Evolutionary conservation across 64 coral and sea anemone genomes (phyloP).

Genomic region (Stylophora pistillata): DNA sequence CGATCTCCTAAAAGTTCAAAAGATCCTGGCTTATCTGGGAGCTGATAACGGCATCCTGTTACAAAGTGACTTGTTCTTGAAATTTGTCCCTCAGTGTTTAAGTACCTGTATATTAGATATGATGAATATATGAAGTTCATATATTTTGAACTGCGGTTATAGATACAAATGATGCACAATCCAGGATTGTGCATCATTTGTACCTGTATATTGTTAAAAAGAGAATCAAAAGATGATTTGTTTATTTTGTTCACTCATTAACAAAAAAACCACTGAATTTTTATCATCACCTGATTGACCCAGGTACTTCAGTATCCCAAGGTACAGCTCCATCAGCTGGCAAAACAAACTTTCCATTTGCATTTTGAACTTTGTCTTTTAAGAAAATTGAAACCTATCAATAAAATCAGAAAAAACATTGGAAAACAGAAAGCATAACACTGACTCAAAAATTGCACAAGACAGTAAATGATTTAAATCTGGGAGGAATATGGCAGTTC

Average conservation of each 20-base stretch:
- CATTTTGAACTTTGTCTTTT: conserved; percentile 97
- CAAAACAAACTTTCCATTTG: conserved; percentile 95
- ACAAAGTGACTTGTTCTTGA: conserved; percentile 77
- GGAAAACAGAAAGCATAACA: not conserved
- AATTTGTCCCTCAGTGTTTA: conserved; percentile 70
- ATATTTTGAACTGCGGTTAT: too few relatives aligned
- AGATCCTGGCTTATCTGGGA: conserved; percentile 92
- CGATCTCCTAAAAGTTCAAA: conserved; percentile 97
- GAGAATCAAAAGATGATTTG: too few relatives aligned
- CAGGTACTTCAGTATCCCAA: conserved; percentile 89
- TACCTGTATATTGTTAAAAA: too few relatives aligned
- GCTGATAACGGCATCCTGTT: conserved; percentile 82
- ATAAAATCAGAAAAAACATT: not conserved
- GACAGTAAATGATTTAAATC: not conserved
- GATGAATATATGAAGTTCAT: not conserved
- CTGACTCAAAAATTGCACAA: not conserved
- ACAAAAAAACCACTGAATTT: not conserved
- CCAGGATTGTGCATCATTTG: too few relatives aligned
- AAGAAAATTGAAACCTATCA: conserved; percentile 97
- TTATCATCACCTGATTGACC: conserved; percentile 71
- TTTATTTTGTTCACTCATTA: too few relatives aligned
- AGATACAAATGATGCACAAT: too few relatives aligned
- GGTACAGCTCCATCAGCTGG: conserved; percentile 82
- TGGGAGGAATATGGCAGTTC: too few relatives aligned
- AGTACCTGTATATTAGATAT: conserved; percentile 64